Evolutionary conservation across 2,888 invertebrate genomes (phyloP).

Genomic region (Synanthedon vespiformis): DNA sequence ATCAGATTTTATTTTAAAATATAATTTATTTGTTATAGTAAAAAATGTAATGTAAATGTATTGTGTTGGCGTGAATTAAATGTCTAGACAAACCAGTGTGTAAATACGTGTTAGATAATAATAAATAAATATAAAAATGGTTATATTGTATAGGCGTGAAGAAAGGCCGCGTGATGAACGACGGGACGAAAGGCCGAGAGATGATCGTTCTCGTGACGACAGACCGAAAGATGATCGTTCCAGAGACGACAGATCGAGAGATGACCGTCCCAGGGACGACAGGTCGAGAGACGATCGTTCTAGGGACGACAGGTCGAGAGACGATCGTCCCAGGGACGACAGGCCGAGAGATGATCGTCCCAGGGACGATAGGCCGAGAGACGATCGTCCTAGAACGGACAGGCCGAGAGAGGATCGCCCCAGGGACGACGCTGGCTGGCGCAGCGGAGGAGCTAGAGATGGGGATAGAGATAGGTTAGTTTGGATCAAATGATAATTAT

Average conservation of each 20-base stretch:
- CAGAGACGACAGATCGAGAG: conserved; percentile 18
- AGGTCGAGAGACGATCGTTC: conserved; percentile 2
- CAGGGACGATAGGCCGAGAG: conserved; percentile 7
- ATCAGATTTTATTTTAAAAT: too few relatives aligned
- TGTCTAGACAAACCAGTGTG: too few relatives aligned
- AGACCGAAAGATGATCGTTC: conserved; percentile 1
- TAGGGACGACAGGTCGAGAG: conserved; percentile 18
- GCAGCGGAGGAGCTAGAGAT: not conserved
- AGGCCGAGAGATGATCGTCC: conserved; percentile 3
- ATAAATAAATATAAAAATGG: too few relatives aligned
- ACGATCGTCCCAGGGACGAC: conserved; percentile 10
- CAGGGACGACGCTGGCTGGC: conserved; percentile 16
- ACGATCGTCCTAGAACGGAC: conserved; percentile 5
- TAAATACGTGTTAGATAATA: too few relatives aligned
- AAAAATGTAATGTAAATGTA: too few relatives aligned
- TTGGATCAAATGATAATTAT: not conserved
- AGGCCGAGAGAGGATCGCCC: conserved; percentile 4
- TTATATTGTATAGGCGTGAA: conserved; percentile 6
- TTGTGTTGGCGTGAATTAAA: too few relatives aligned
- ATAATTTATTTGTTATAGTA: too few relatives aligned
- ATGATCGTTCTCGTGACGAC: conserved; percentile 26
- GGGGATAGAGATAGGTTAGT: not conserved
- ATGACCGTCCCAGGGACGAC: conserved; percentile 23
- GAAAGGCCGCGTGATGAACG: conserved; percentile 10
- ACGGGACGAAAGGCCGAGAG: conserved; percentile 11